Evolutionary conservation across 2,888 invertebrate genomes (phyloP), one percentile per base, ranked within the genome.

Genomic region (Yponomeuta cagnagella): DNA sequence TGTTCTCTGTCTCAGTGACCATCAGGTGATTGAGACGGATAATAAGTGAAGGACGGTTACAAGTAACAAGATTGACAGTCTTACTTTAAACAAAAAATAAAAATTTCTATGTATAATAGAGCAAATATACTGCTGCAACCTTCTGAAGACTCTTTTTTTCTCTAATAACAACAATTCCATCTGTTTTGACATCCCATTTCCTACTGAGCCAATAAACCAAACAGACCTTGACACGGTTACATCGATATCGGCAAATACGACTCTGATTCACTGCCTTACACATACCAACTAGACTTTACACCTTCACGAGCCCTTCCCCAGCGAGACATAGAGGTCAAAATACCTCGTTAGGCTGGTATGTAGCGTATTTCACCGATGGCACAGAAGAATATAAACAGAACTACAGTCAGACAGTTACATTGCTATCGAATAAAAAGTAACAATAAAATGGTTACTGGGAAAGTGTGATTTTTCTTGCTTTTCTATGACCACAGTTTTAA

Each of bases 221-320:
- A 58, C 52, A 58, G 52, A 58, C 52, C 52, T 58, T 58, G 52
- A 58, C 52, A 58, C 52, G 52, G 52, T 58, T 58, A 58, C 52
- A 58, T 58, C 52, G 52, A 58, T 58, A 58, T 58, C 52, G 52
- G 5, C 52, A 58, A 58, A 58, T 15, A 58, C 52, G 12, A 58
- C 52, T 58, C 52, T 58, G 52, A 58, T 58, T 58, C 52, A 58
- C 52, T 58, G 52, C 52, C 52, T 58, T 58, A 58, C 52, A 43
- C 43, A 8, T 58, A 15, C 52, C 52, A 58, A 58, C 12, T 4
- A 58, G 52, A 58, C 15, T 58, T 58, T 58, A 58, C 52, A 58
- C 15, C 15, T 58, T 15, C 52, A 58, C 52, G 12, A 3, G 52
- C 52, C 52, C 15, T 58, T 58, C 15, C 5, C 15, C 52, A 12